Evolutionary conservation across 2,888 invertebrate genomes (phyloP).

Genomic region (Elmis aenea): DNA sequence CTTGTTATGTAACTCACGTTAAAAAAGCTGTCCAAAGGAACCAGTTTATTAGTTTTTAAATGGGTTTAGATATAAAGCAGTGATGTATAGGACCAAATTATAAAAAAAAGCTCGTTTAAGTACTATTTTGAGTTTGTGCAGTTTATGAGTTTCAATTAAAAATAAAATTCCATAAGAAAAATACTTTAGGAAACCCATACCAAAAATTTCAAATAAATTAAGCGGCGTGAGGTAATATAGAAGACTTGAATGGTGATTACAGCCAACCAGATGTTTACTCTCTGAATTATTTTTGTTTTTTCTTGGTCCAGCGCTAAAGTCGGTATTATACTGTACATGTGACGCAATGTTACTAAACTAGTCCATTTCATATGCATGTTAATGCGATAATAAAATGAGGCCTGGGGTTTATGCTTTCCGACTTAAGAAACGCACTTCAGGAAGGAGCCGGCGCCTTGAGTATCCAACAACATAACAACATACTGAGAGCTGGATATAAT

Average conservation of each 20-base stretch:
- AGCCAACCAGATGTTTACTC: constrained; percentile 6
- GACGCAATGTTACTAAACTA: constrained; percentile 15
- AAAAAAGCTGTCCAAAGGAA: too few relatives aligned
- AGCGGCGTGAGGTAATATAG: constrained; percentile 19
- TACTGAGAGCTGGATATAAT: constrained; percentile 10
- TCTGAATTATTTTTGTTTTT: background rate
- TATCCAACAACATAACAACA: constrained; percentile 7
- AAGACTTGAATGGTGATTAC: constrained; percentile 17
- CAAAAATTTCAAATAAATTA: constrained; percentile 23
- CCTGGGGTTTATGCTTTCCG: constrained; percentile 18
- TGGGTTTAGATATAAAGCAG: too few relatives aligned
- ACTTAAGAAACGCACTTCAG: constrained; percentile 7
- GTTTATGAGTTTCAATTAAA: constrained; percentile 28
- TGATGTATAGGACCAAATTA: too few relatives aligned
- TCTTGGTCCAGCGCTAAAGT: too few relatives aligned
- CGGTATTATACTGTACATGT: constrained; percentile 1
- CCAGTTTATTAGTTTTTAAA: too few relatives aligned
- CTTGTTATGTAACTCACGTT: too few relatives aligned
- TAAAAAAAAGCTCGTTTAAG: too few relatives aligned
- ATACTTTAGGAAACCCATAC: constrained; percentile 29
- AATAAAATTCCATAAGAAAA: constrained; percentile 26
- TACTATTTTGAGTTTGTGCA: too few relatives aligned
- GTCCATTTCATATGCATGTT: constrained; percentile 19
- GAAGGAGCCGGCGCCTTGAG: constrained; percentile 11
- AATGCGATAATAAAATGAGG: constrained; percentile 22